Base-by-base conservation (phyloP, 2,113 vertebrate species). In the Cyprinus carpio region DNA sequence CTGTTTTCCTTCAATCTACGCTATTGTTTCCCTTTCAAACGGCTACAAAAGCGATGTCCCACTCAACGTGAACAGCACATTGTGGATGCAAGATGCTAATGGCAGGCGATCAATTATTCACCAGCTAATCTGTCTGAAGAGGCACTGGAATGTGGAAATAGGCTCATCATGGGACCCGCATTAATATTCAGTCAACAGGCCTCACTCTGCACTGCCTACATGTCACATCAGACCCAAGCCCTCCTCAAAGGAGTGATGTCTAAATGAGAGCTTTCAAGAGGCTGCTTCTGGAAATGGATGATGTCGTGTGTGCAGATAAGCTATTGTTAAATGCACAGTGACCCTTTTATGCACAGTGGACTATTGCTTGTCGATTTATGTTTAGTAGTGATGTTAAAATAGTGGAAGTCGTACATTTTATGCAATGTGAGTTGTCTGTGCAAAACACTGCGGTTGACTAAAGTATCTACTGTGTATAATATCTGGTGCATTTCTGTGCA, bases 31-130 rank as follows among this genome's bases (percentile, higher is more conserved):
- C 69, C 69, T 76, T 86, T 86, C 77, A 86, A 64, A 75, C 6
- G 71, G 43, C 76, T 76, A 88, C 82, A 84, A 84, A 86, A 84
- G 81, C 76, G n/a, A 25, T 18, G 16, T 81, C 76, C 82, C 82
- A 76, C 85, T 77, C 76, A 6, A 12, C 64, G 27, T 72, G 80
- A 87, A 75, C 64, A 71, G 77, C 75, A 75, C 81, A 81, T 84
- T 85, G 56, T 86, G 81, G 77, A 84, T 85, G 85, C 84, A 34
- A 85, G 79, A 84, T 49, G 89, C 90, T 90, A 93, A 92, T 88
- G 90, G 90, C 83, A n/a, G 72, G 8, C 83, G 82, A 92, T 93
- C 89, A 92, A 92, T 92, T 90, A 93, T 93, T 93, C 90, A 92
- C 84, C 58, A 82, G 89, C 87, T 91, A 89, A 91, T 93, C 90